Evolutionary conservation across 2,113 vertebrate species (phyloP).

Genomic region (Apodemus speciosus): DNA sequence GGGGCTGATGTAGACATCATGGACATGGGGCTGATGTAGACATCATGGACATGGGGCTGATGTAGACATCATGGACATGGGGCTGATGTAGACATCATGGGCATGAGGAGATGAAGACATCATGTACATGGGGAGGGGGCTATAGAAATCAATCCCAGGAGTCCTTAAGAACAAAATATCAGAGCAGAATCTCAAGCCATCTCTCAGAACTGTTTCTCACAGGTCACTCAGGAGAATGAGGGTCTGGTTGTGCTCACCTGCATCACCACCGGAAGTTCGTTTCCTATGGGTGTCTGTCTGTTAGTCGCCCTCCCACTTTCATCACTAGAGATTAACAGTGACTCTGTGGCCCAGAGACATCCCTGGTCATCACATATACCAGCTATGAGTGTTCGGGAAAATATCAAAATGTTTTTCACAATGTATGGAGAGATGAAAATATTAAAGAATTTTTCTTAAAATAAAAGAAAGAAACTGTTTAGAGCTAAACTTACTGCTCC

Average conservation of each 20-base stretch:
- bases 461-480: neutral
- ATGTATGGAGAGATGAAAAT: fast-evolving
- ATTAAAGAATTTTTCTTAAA: neutral
- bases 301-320: neutral
- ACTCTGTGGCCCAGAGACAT: fast-evolving
- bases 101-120: too few species aligned
- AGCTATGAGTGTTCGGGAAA: neutral
- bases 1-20: too few species aligned
- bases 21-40: too few species aligned
- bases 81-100: too few species aligned
- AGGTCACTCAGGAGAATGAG: neutral
- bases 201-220: neutral
- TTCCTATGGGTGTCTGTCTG: fast-evolving
- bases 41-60: too few species aligned
- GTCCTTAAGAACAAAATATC: neutral
- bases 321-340: neutral
- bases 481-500: neutral
- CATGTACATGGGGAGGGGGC: fast-evolving
- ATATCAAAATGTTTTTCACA: neutral
- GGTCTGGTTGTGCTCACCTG: fast-evolving
- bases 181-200: fast-evolving
- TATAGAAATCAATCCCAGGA: fast-evolving
- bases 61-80: too few species aligned
- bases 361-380: neutral
- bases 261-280: too few species aligned